These are phyloP conservation scores for Agonum fuliginosum DNA, from an alignment of 2,888 invertebrate genomes.

Conservation along the genomic window DNA sequence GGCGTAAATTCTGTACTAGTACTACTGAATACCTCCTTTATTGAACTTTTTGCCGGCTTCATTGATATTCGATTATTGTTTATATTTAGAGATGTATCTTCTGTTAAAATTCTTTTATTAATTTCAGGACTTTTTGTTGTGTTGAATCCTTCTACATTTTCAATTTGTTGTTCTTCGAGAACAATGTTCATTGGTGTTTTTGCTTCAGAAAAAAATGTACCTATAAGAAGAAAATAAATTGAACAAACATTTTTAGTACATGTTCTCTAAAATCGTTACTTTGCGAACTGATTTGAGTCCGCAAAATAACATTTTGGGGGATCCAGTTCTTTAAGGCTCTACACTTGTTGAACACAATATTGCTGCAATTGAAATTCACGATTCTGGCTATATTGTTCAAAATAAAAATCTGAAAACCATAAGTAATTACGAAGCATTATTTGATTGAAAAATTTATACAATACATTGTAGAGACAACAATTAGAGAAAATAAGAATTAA, in stretches of 20 bases:
- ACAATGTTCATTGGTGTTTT: conserved; percentile 44
- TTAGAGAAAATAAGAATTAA: too few relatives aligned
- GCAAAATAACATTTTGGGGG: too few relatives aligned
- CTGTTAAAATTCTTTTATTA: conserved; percentile 1
- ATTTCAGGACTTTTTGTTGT: conserved; percentile 12
- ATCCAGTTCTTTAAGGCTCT: too few relatives aligned
- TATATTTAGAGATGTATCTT: neutral
- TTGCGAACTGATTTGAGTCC: too few relatives aligned
- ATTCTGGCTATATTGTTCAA: too few relatives aligned
- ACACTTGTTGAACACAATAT: too few relatives aligned
- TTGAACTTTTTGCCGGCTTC: conserved; percentile 39
- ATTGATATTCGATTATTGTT: conserved; percentile 34
- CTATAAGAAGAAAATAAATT: neutral
- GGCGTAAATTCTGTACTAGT: conserved; percentile 44
- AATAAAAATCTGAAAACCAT: too few relatives aligned
- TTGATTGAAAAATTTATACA: too few relatives aligned
- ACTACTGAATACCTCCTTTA: conserved; percentile 48
- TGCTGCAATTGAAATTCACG: too few relatives aligned
- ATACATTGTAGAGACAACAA: too few relatives aligned
- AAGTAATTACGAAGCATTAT: too few relatives aligned
- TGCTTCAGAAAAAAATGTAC: conserved; percentile 23
- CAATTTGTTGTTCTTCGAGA: conserved; percentile 29
- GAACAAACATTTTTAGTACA: neutral
- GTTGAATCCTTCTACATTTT: conserved; percentile 38
- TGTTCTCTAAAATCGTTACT: too few relatives aligned